Base-by-base conservation (phyloP, 2,797 vertebrate genomes). In the Steatocranus sp. region DNA sequence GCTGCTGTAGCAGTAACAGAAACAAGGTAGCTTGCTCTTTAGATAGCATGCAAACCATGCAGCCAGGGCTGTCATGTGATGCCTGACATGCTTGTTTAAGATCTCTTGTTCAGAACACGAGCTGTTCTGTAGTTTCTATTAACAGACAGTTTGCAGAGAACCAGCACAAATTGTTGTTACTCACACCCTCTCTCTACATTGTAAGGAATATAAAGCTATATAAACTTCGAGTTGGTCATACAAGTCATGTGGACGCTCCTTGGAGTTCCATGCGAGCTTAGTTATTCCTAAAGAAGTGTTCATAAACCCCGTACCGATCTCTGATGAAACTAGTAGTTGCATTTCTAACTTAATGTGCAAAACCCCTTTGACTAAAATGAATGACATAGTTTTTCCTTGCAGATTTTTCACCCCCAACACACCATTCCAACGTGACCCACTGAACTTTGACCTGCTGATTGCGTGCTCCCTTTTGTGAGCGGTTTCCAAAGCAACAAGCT, bases 391-490 rank as follows among this genome's bases (percentile, higher is more conserved):
- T 46, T 53, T 84, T 83, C 6, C 34, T 56, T 66, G 7, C 51
- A 20, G 51, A 79, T 36, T 11, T 53, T 46, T n/a, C 15, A 41
- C 54, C 34, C 32, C 23, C 8, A 46, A 49, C 34, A 43, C 77
- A 10, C 38, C 56, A 32, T 43, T 17, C 1, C 14, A 34, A 12
- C 25, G 30, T 54, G 49, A 75, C 63, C 87, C 51, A 70, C 74
- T 94, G 89, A 93, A 48, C 94, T 86, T 70, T 91, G 88, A 94
- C 91, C 92, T 58, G 38, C 17, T 20, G 73, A 11, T 6, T 23
- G 46, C 68, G 58, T 1, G 2, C 46, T 78, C 58, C 46, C 87
- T 83, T 90, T 94, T 92, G 88, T 93, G 43, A 76, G 54, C 25
- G 3, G 91, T 93, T 91, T 87, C 89, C 88, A 86, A 20, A 79